Base-by-base conservation (phyloP, 30 jellyfish, hydroid and myxozoan species). In the Mastigias papua region DNA sequence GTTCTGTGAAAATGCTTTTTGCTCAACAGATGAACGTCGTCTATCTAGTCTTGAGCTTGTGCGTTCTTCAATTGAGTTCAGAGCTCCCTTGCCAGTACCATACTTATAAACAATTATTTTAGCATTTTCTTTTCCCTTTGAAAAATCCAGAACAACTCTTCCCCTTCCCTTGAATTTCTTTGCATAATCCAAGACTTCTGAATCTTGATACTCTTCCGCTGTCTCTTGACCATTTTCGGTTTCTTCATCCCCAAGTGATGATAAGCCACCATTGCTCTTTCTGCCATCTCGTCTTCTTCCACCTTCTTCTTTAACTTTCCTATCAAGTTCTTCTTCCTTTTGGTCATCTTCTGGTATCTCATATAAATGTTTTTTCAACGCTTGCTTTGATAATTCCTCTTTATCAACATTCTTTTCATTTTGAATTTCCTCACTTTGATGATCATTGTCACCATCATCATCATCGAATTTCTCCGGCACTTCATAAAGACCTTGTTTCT, bases 111-210 rank as follows among this genome's bases (percentile, higher is more conserved):
- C 96, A 69, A 95, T 80, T 27, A 95, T 86, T 76, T 95, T 95
- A 1, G 99, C 99, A 72, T 90, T 76, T 1, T 95, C 91, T 49
- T 88, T 88, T 23, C 99, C 99, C 37, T 84, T 84, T 32, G 99
- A 95, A 66, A 95, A 95, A 72, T 95, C 99, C 23, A 95, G 89
- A 7, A 95, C 97, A 15, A 95, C 99, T 60, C 91, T 86, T 33
- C 98, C 98, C 54, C 73, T 79, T 27, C 86, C 92, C 30, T 76
- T 86, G 35, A 74, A 95, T 48, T 86, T 71, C 86, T 76, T 88
- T 21, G 96, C 96, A 54, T 91, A 90, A 49, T 91, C 97, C 19
- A 95, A 80, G 22, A 97, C 97, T 50, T 95, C 98, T 42, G 92
- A 75, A 66, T 95, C 99, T 27, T 90, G 54, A 37, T 87, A 87